phyloP scores from a whole-genome alignment of 2,888 invertebrate genomes.

The Ecliptopera silaceata region DNA sequence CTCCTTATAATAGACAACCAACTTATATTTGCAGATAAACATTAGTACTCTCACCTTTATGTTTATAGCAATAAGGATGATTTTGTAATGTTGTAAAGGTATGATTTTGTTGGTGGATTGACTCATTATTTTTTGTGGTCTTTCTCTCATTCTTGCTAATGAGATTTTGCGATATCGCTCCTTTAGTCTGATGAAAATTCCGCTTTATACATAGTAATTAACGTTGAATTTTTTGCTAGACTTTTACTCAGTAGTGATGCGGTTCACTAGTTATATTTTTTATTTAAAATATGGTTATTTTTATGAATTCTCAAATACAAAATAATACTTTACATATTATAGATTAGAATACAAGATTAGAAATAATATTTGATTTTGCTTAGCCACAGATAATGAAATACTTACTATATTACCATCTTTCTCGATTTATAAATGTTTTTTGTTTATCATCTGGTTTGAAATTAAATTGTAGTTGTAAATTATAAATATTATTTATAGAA shows the following conservation, averaged over 20 bases:
- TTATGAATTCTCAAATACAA: too few species aligned
- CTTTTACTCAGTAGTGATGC: constrained; percentile 24
- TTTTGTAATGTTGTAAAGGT: neutral
- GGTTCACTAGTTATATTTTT: neutral
- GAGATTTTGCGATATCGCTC: constrained; percentile 59
- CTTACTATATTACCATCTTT: too few species aligned
- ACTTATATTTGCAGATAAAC: constrained; percentile 1
- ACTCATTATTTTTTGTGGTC: constrained; percentile 69
- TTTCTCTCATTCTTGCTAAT: constrained; percentile 59
- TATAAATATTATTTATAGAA: too few species aligned
- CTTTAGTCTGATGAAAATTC: constrained; percentile 51
- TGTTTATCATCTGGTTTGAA: too few species aligned
- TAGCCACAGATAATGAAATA: too few species aligned
- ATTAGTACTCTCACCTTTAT: constrained; percentile 23
- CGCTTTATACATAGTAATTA: constrained; percentile 52
- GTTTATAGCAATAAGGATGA: neutral
- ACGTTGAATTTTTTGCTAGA: constrained; percentile 39
- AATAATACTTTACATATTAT: too few species aligned
- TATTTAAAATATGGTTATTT: too few species aligned
- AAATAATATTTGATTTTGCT: too few species aligned
- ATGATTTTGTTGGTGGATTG: constrained; percentile 36
- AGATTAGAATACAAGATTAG: too few species aligned
- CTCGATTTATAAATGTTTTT: too few species aligned
- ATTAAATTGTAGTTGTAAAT: too few species aligned
- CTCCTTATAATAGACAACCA: constrained; percentile 39